Conservation (phyloP, 2,113 vertebrate species). For the Thalassarche chlororhynchos region DNA sequence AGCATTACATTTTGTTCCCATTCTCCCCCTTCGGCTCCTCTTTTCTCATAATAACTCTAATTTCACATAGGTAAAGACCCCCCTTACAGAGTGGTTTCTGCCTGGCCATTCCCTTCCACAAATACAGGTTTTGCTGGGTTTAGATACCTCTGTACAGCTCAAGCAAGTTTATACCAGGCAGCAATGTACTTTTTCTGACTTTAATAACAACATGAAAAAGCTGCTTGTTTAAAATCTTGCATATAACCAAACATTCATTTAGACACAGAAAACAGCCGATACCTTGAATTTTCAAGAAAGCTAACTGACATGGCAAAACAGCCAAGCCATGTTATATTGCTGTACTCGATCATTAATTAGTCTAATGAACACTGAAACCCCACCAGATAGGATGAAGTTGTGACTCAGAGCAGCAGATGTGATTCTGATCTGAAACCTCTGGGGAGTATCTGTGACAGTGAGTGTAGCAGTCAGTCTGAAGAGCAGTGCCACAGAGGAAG, state of each 20-base stretch:
- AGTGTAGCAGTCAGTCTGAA: neutral
- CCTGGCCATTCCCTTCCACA: neutral
- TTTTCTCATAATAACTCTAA: neutral
- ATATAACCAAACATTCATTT: neutral
- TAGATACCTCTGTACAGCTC: neutral
- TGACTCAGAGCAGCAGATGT: slow-evolving; percentile 53
- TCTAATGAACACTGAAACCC: slow-evolving; percentile 31
- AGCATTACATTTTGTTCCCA: neutral
- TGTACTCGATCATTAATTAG: slow-evolving; percentile 15
- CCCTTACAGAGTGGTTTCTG: neutral
- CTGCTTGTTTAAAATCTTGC: neutral
- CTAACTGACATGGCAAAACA: neutral
- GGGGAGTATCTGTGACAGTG: neutral
- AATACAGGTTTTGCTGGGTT: neutral
- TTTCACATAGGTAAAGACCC: neutral
- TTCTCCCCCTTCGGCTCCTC: neutral
- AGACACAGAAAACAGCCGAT: neutral
- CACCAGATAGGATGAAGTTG: neutral
- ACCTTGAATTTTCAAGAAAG: neutral
- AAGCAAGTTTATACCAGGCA: neutral
- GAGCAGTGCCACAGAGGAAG: slow-evolving; percentile 23
- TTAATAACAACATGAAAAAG: neutral
- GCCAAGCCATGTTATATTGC: neutral
- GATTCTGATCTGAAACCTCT: slow-evolving; percentile 18
- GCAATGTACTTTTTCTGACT: neutral